Base-by-base conservation (phyloP, 1,140 invertebrate genomes). In the Ephestia elutella region DNA sequence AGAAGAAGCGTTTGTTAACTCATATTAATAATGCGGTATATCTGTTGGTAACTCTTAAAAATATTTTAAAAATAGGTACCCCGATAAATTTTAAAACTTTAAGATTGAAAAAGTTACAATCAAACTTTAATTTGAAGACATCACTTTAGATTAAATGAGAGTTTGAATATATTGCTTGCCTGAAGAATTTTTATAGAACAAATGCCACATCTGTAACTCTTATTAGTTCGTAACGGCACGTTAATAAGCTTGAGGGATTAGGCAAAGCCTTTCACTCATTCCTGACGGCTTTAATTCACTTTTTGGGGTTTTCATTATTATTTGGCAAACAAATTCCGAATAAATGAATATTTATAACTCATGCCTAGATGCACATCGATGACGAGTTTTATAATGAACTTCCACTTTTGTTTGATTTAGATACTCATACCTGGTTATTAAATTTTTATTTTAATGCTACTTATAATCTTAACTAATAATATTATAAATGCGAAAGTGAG, bases 171-270 rank as follows among this genome's bases (percentile, higher is more conserved):
- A n/a, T n/a, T n/a, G n/a, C n/a, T n/a, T n/a, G n/a, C n/a, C n/a
- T n/a, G n/a, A n/a, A n/a, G n/a, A n/a, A n/a, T 3, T 25, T 25
- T 3, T 25, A 44, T 2, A 15, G 13, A 44, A 15, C 1, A 44
- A 5, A 8, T 5, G 38, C 4, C 38, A 17, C n/a, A 44, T 44
- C 38, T 17, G 38, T 10, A 3, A 17, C 1, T n/a, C 38, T 1
- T n/a, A 1, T 44, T 44, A 44, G 2, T 44, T 44, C 15, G n/a
- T 44, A 17, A 3, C n/a, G 38, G 20, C 19, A 51, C 60, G 30
- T 44, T 59, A 61, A 61, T 61, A 56, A 61, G 58, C 19, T 59
- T 49, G 54, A 54, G 49, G 56, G 48, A 55, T 57, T 59, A 54
- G 50, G 21, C 38, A 60, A 65, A 65, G 60, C 55, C 63, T n/a